Evolutionary conservation across 2,797 vertebrate species (phyloP).

Genomic region (Phyllotis vaccarum): DNA sequence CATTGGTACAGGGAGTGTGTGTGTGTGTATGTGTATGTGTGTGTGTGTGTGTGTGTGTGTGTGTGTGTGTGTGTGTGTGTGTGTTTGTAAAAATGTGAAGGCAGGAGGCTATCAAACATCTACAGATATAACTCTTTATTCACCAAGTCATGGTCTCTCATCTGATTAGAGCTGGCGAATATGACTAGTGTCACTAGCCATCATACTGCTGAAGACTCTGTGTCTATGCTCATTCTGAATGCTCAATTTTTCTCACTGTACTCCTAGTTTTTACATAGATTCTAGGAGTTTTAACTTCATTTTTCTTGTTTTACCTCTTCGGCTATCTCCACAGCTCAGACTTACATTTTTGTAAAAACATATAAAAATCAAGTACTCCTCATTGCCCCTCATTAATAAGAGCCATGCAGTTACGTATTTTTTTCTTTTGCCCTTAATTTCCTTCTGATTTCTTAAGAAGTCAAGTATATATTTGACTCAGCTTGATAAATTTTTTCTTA

Average conservation of each 20-base stretch:
- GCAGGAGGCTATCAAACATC: background rate
- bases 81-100: background rate
- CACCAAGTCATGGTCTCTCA: background rate
- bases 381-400: background rate
- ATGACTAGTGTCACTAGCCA: background rate
- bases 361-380: background rate
- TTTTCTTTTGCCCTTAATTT: background rate
- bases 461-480: background rate
- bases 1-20: background rate
- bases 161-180: too few relatives aligned
- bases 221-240: background rate
- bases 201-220: too few relatives aligned
- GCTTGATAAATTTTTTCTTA: background rate
- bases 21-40: background rate
- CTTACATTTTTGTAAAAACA: too few relatives aligned
- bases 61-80: background rate
- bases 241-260: background rate
- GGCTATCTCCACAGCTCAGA: accelerated
- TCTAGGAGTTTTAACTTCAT: background rate
- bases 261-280: background rate
- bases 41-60: background rate
- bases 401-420: background rate
- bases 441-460: background rate
- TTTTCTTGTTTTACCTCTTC: too few relatives aligned
- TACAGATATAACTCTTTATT: background rate